These are phyloP conservation scores for Coracias cyanogaster DNA, from an alignment of 2,797 vertebrate genomes.

Conservation along the genomic window DNA sequence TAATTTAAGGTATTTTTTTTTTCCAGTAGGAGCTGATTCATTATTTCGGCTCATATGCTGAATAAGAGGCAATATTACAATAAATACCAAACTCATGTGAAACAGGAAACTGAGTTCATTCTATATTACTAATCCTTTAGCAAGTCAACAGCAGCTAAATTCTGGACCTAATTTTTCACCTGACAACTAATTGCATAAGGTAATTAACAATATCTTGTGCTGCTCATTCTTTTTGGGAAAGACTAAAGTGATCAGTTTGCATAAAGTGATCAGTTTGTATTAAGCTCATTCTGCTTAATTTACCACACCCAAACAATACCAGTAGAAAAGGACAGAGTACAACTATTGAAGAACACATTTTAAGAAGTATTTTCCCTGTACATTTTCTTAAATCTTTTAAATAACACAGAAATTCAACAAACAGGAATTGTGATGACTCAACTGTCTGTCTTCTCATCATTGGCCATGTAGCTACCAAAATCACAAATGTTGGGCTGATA, in stretches of 20 bases:
- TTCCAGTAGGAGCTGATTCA: slow-evolving; percentile 16
- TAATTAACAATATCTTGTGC: not conserved
- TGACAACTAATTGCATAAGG: too few relatives aligned
- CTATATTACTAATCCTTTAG: not conserved
- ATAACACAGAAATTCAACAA: not conserved
- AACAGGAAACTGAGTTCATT: not conserved
- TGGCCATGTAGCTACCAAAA: not conserved
- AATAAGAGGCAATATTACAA: slow-evolving; percentile 34
- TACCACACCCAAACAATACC: not conserved
- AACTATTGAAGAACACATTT: not conserved
- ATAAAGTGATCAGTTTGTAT: not conserved
- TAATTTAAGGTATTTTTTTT: slow-evolving; percentile 60
- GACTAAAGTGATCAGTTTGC: not conserved
- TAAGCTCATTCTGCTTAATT: not conserved
- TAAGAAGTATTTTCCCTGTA: not conserved
- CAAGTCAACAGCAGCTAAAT: not conserved
- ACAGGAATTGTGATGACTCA: not conserved
- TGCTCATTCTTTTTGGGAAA: not conserved
- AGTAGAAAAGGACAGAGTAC: not conserved
- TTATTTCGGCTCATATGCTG: slow-evolving; percentile 61
- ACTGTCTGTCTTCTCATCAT: not conserved
- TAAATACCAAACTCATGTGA: not conserved
- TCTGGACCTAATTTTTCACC: too few relatives aligned
- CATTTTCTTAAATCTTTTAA: not conserved
- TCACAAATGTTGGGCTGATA: not conserved